Evolutionary conservation across 2,113 vertebrate genomes (phyloP), one percentile per base, ranked within the genome.

Genomic region (Dicentrarchus labrax): DNA sequence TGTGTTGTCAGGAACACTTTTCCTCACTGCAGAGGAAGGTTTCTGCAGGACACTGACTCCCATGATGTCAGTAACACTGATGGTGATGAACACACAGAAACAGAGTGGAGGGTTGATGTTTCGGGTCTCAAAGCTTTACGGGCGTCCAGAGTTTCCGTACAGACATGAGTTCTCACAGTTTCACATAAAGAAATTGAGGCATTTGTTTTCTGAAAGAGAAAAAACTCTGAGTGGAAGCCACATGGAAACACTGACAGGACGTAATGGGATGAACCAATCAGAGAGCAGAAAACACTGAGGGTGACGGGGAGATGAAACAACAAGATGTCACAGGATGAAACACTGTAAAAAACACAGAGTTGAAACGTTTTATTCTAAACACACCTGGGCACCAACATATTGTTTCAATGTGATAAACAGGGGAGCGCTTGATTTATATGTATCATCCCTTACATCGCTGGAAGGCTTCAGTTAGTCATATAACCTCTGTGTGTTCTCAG

Each of bases 1-100:
- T 2, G 30, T 30, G 30, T 30, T 30, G 30, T 30, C 30, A 30
- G 30, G 30, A 30, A 30, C 30, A 30, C 3, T 24, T 24, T 17
- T 36, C 8, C n/a, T 19, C 6, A 6, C 5, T 16, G 38, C 48
- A 45, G 38, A n/a, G 2, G 17, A 1, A 45, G 3, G 19, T 21
- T 13, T n/a, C 4, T 54, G 65, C 80, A 82, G 70, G 43, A 48
- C 45, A 0, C 38, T 0, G 59, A 88, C 56, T 78, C 54, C 51
- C 43, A 48, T 13, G 0, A 8, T 45, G 39, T 59, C 36, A 24
- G 24, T 86, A 90, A 90, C 84, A 90, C 86, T 90, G 86, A 67
- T 72, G 21, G 19, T 90, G 86, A 67, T 72, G 21, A 22, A 19
- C 0, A 73, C 5, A 59, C 30, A 51, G 50, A 56, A 21, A 19